Evolutionary conservation across 2,113 vertebrate genomes (phyloP).

Genomic region (Catagonus wagneri): DNA sequence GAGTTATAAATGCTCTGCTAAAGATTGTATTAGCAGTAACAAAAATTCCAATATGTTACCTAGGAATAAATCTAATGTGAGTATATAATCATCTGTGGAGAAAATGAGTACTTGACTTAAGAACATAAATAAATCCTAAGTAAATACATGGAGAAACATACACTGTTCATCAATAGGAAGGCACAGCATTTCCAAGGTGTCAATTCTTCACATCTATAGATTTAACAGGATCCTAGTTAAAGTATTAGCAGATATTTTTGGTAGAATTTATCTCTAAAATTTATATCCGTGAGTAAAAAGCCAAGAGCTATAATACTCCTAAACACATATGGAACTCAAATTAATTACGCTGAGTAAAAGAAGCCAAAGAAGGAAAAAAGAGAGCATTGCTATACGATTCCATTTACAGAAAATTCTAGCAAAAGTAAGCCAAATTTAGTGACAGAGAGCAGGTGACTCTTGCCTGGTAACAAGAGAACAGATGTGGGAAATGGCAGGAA

Average conservation of each 20-base stretch:
- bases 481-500: background rate
- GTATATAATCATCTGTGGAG: background rate
- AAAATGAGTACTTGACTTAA: background rate
- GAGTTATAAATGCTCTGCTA: background rate
- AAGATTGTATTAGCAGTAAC: background rate
- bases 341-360: background rate
- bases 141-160: background rate
- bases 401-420: background rate
- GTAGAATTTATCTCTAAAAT: background rate
- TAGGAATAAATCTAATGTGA: slow-evolving; percentile 12
- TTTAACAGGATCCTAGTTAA: background rate
- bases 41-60: background rate
- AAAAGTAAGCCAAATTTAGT: background rate
- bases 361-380: background rate
- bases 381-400: background rate
- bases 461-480: background rate
- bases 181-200: background rate
- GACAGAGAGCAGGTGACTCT: background rate
- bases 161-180: background rate
- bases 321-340: background rate
- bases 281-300: background rate
- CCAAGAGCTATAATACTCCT: background rate
- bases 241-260: background rate
- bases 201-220: background rate
- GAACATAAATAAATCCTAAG: background rate